Base-by-base conservation (phyloP, 2,888 invertebrate genomes). In the Syritta pipiens region DNA sequence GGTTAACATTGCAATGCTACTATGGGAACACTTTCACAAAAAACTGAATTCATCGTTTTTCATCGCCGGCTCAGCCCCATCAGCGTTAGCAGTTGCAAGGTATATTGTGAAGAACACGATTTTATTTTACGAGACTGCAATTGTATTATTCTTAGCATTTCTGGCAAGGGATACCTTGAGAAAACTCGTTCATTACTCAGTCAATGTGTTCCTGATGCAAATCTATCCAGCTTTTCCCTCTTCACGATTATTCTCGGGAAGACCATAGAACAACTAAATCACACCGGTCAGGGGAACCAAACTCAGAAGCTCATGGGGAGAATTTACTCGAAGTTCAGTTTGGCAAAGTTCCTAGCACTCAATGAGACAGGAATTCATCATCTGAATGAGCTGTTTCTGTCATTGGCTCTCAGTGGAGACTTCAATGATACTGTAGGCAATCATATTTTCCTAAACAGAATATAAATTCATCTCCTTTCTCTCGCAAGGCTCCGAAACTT, bases 1-100 rank as follows among this genome's bases (percentile, higher is more conserved):
- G 81, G 88, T 89, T 6, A 89, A 90, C 69, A 88, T 90, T 46
- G 84, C 91, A 12, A 89, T 90, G 69, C 84, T 89, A 37, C 84
- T 92, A 1, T 92, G 92, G 91, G 92, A 92, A 82, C 90, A 90
- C 83, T 91, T 91, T 83, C 91, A 92, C 83, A 90, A 91, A 62
- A 89, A 90, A 83, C 86, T 92, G 3, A 91, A 92, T 83, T 89
- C 90, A 28, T 89, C 90, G 1, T 92, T 91, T 83, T 87, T 90
- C 68, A 83, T 90, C 9, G 87, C 89, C 17, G 89, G 89, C 20
- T 84, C 89, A n/a, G 87, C 90, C 0, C 85, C 90, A 46, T 89
- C 90, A 49, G 90, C 89, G 84, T 88, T 90, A 53, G 89, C 88
- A 1, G 83, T 89, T 1, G 82, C 86, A 20, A 85, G 86, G 85